These are phyloP conservation scores for Orientallactaga sibirica DNA, from an alignment of 2,797 vertebrate genomes.

Conservation along the genomic window DNA sequence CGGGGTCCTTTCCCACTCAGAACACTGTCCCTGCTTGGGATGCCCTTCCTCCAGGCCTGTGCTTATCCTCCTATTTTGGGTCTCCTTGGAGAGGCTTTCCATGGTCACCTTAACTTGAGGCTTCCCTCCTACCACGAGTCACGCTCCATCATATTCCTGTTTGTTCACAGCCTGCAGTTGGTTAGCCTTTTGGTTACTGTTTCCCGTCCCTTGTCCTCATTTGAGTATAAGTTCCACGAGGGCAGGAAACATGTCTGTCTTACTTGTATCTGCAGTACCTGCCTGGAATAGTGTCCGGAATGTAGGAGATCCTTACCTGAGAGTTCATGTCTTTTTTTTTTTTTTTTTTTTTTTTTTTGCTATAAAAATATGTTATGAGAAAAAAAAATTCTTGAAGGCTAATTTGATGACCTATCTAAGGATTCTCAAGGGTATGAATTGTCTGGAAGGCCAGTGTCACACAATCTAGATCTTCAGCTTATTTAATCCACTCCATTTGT, in stretches of 20 bases:
- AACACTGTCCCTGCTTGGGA: not conserved
- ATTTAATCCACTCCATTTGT: not conserved
- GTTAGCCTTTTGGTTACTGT: not conserved
- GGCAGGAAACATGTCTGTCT: not conserved
- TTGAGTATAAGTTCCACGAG: not conserved
- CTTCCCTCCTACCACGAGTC: not conserved
- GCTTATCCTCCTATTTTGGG: not conserved
- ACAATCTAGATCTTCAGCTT: not conserved
- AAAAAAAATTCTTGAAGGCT: conserved; percentile 9
- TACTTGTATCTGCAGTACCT: not conserved
- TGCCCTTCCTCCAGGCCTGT: not conserved
- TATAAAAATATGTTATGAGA: conserved; percentile 2
- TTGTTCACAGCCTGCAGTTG: not conserved
- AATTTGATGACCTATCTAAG: not conserved
- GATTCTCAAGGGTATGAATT: not conserved
- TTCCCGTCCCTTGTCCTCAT: not conserved
- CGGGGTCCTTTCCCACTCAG: not conserved
- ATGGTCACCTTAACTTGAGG: not conserved
- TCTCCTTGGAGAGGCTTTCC: not conserved
- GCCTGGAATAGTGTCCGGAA: not conserved
- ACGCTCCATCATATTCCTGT: not conserved
- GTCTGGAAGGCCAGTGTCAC: not conserved
- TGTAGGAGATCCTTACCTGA: not conserved
- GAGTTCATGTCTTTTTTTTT: not conserved
- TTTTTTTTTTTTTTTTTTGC: not conserved